A percentile compares a stretch with the other conserved stretches of the same genome.
phyloP scores from a whole-genome alignment of 2,888 invertebrate species.

The Drosophila phalerata region DNA sequence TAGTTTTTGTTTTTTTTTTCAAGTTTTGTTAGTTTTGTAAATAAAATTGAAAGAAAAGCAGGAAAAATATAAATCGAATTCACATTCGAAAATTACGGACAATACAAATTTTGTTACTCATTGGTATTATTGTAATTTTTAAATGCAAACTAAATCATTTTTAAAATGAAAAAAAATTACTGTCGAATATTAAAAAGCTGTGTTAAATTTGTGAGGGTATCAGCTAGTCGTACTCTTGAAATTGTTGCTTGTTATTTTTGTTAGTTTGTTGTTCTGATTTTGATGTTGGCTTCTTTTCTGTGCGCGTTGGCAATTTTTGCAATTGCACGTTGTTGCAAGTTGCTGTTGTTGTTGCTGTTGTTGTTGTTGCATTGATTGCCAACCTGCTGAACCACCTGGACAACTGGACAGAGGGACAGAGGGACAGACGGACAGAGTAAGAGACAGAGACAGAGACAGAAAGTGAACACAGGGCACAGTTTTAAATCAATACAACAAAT shows the following conservation, averaged over 20 bases:
- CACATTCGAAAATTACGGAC: no score
- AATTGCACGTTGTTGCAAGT: constrained; percentile 14
- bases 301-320: constrained; percentile 49
- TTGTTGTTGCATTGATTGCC: constrained; percentile 61
- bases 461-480: constrained; percentile 21
- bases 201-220: constrained; percentile 18
- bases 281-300: constrained; percentile 53
- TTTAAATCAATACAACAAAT: constrained; percentile 79
- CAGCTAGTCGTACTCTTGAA: neutral
- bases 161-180: neutral
- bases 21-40: no score
- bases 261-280: constrained; percentile 56
- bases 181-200: neutral
- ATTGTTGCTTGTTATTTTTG: constrained; percentile 26
- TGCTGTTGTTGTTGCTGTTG: constrained; percentile 7
- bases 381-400: constrained; percentile 56
- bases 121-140: no score
- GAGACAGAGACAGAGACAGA: neutral
- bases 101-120: no score
- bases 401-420: constrained; percentile 16
- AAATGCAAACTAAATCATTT: neutral
- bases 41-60: no score
- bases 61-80: no score
- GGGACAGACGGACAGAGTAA: constrained; percentile 1
- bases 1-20: no score